These are phyloP conservation scores for Salarias fasciatus DNA, from an alignment of 2,797 vertebrate species.

Conservation along the genomic window DNA sequence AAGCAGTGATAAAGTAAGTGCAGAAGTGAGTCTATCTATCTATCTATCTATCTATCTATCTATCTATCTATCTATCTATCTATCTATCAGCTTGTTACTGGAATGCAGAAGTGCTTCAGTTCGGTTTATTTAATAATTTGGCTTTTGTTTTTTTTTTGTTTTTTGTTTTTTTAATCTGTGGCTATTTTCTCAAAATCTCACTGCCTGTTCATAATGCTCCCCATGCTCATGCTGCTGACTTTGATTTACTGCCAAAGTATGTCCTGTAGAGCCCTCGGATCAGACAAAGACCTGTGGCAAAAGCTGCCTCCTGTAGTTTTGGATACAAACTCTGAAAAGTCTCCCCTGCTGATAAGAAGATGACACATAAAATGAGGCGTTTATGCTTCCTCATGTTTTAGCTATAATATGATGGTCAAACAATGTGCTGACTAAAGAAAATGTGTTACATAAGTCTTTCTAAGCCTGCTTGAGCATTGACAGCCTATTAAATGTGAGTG, in stretches of 20 bases:
- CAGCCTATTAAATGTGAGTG: too few species aligned
- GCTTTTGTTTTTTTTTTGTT: background rate
- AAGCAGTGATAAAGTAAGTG: background rate
- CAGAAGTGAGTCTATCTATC: background rate
- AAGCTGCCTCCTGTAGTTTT: constrained; percentile 30
- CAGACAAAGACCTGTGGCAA: constrained; percentile 14
- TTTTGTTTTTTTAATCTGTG: constrained; percentile 2
- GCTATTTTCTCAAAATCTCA: constrained; percentile 15
- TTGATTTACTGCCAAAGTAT: constrained; percentile 25
- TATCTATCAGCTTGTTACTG: too few species aligned
- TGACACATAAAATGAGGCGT: constrained; percentile 17
- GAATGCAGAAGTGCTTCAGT: too few species aligned
- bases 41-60: too few species aligned
- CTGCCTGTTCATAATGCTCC: constrained; percentile 27
- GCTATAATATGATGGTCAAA: background rate
- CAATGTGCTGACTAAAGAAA: background rate
- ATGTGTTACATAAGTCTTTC: background rate
- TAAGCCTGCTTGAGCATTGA: too few species aligned
- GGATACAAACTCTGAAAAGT: constrained; percentile 28
- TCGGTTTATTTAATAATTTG: too few species aligned
- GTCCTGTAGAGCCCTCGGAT: constrained; percentile 11
- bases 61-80: too few species aligned
- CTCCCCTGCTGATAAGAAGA: constrained; percentile 18
- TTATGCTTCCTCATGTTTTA: background rate
- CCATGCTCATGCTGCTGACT: constrained; percentile 8